Base-by-base conservation (phyloP, 1,140 invertebrate genomes). In the Anastrepha ludens region DNA sequence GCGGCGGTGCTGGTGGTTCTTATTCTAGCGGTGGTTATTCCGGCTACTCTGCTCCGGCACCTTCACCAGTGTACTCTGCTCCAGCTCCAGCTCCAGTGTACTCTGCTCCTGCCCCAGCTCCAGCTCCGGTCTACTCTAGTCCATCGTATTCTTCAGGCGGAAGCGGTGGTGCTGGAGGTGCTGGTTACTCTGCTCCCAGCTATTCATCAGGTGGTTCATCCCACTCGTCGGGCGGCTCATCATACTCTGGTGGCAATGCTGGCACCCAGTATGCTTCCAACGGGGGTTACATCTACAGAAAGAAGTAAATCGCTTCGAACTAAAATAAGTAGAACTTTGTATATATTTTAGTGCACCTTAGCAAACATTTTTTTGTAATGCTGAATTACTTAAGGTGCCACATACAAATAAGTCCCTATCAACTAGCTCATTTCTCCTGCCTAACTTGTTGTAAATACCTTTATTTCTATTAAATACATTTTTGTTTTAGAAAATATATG, bases 201-300 rank as follows among this genome's bases (percentile, higher is more conserved):
- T 85, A 41, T 41, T 44, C 78, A 13, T 41, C 39, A 17, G 62
- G 50, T 20, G 44, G 62, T 39, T 50, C 65, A 29, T 58, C 62
- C 3, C 70, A 29, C 62, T 41, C 88, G 88, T 11, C 78, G 44
- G 89, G 88, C 62, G 89, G 89, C 60, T 70, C 59, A 29, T 87
- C 87, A 2, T 87, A 87, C 67, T 70, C 88, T 58, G 64, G 50
- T 20, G 89, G 55, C 65, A 91, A 92, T 90, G 89, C 88, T 60
- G 91, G 91, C 86, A 92, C 91, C 86, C 91, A 92, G 89, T 92
- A 92, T 47, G 91, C 90, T 85, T 89, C 91, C 89, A 92, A 92
- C 86, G 91, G 91, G 55, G 91, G 91, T 88, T 92, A 92, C 60
- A 90, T 92, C 88, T 92, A 92, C 91, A 91, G 87, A 89, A 92